Evolutionary conservation across 2,797 vertebrate species (phyloP).

Genomic region (Ataeniobius toweri): DNA sequence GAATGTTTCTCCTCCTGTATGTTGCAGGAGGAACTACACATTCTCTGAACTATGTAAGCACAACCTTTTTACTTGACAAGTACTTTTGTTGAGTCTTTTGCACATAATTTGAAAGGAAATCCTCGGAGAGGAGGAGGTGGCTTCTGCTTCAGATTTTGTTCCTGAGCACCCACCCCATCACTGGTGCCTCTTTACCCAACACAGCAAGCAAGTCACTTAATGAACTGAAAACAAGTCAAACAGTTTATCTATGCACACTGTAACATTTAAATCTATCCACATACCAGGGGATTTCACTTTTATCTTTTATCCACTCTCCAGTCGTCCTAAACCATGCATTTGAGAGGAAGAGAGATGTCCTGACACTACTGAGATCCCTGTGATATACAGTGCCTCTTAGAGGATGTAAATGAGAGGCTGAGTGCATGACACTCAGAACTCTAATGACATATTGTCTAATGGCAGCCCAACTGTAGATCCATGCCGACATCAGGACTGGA

Average conservation of each 20-base stretch:
- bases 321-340: background rate
- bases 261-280: constrained; percentile 14
- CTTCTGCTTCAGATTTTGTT: constrained; percentile 37
- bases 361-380: constrained; percentile 11
- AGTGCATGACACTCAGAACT: constrained; percentile 14
- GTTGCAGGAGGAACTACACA: constrained; percentile 51
- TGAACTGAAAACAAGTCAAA: background rate
- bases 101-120: constrained; percentile 40
- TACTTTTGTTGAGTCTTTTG: constrained; percentile 48
- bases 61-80: constrained; percentile 66
- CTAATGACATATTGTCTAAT: constrained; percentile 24
- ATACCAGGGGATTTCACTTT: background rate
- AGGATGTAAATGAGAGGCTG: constrained; percentile 28
- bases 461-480: background rate
- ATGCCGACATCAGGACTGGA: background rate
- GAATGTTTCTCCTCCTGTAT: constrained; percentile 11
- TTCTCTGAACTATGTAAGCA: constrained; percentile 64
- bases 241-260: background rate
- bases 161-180: constrained; percentile 25
- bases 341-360: constrained; percentile 3
- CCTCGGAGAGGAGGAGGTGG: constrained; percentile 32
- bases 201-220: background rate
- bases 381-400: constrained; percentile 6
- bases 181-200: constrained; percentile 15
- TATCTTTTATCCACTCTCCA: constrained; percentile 4